phyloP scores from a whole-genome alignment of 35 echinoderm and acorn worm genomes.

The Diadema setosum region DNA sequence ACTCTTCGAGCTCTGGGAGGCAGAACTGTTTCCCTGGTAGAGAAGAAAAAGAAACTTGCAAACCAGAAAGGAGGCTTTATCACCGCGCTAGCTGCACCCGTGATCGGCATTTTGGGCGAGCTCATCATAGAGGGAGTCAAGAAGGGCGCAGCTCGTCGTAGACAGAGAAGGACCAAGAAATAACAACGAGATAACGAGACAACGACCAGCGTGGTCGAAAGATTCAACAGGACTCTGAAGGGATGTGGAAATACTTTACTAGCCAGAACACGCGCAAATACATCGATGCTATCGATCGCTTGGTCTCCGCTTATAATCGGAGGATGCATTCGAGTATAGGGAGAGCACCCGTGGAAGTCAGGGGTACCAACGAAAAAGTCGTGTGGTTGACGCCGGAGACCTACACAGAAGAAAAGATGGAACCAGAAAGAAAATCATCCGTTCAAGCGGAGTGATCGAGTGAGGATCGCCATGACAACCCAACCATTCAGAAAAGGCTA shows the following conservation, averaged over 20 bases:
- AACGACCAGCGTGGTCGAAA: constrained; percentile 67
- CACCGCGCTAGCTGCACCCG: neutral
- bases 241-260: constrained; percentile 87
- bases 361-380: constrained; percentile 19
- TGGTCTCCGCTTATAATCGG: constrained; percentile 29
- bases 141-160: neutral
- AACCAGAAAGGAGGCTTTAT: constrained; percentile 45
- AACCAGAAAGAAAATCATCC: neutral
- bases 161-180: neutral
- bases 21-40: neutral
- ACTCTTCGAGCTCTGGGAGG: neutral
- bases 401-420: no score
- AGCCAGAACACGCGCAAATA: constrained; percentile 35
- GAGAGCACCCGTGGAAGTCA: constrained; percentile 28
- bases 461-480: constrained; percentile 39
- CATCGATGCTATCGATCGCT: neutral
- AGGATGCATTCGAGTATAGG: constrained; percentile 54
- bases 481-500: constrained; percentile 71
- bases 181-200: constrained; percentile 29
- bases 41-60: neutral
- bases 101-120: neutral
- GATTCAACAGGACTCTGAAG: constrained; percentile 75
- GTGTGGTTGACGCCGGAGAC: constrained; percentile 31
- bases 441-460: constrained; percentile 34
- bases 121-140: neutral